These are phyloP conservation scores for Drosophila peninsularis DNA, from an alignment of 2,888 invertebrate genomes.

Conservation along the genomic window DNA sequence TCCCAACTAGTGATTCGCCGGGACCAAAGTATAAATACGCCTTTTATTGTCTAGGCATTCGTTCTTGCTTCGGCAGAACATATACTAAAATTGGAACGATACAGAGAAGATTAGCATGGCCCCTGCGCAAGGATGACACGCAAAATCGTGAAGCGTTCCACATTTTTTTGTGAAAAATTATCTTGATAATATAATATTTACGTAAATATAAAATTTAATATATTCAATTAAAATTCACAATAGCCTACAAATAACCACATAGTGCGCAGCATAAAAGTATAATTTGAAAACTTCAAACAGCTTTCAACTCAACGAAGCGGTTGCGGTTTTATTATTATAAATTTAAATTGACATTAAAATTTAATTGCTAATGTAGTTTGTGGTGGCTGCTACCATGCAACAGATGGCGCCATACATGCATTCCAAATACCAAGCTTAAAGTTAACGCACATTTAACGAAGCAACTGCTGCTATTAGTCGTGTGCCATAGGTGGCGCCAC, in stretches of 20 bases:
- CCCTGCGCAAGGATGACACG: slow-evolving; percentile 51
- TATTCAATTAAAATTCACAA: background rate
- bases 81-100: slow-evolving; percentile 51
- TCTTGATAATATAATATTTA: too few species aligned
- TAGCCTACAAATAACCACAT: background rate
- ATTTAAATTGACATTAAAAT: background rate
- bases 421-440: background rate
- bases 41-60: fast-evolving
- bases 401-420: background rate
- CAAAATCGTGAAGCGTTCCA: slow-evolving; percentile 49
- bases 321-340: background rate
- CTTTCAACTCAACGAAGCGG: background rate
- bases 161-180: slow-evolving; percentile 19
- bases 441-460: background rate
- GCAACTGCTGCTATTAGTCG: background rate
- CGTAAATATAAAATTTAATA: too few species aligned
- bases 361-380: too few species aligned
- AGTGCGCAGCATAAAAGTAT: background rate
- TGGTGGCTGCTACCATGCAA: background rate
- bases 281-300: background rate
- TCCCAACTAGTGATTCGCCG: slow-evolving; percentile 18
- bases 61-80: slow-evolving; percentile 47
- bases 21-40: slow-evolving; percentile 1
- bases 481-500: background rate
- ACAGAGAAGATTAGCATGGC: slow-evolving; percentile 52